Conservation (phyloP, 2,797 vertebrate genomes). For the Xiphophorus birchmanni region DNA sequence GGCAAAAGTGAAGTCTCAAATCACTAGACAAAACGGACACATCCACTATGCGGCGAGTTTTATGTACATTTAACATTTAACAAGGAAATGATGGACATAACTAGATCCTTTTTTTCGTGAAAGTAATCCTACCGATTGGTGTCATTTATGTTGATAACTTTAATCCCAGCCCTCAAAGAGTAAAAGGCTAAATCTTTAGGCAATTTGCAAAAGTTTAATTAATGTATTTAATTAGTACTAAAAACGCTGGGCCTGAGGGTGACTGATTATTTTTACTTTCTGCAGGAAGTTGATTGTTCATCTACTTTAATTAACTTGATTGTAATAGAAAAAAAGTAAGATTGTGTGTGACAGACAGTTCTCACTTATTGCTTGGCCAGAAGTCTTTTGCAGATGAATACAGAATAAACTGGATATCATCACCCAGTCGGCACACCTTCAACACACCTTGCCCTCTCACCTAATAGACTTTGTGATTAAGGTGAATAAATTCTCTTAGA, state of each 20-base stretch:
- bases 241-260: slow-evolving; percentile 59
- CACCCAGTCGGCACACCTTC: slow-evolving; percentile 36
- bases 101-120: neutral
- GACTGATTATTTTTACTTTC: slow-evolving; percentile 55
- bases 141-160: slow-evolving; percentile 14
- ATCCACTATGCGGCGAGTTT: no score
- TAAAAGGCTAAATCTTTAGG: slow-evolving; percentile 26
- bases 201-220: slow-evolving; percentile 68
- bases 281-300: slow-evolving; percentile 67
- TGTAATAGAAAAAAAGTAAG: slow-evolving; percentile 46
- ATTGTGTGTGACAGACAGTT: slow-evolving; percentile 23
- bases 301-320: slow-evolving; percentile 75
- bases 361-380: slow-evolving; percentile 52
- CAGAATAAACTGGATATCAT: slow-evolving; percentile 59
- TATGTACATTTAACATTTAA: neutral
- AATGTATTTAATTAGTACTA: slow-evolving; percentile 71
- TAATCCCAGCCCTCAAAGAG: slow-evolving; percentile 9
- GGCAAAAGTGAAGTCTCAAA: neutral
- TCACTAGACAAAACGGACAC: neutral
- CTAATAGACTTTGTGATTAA: slow-evolving; percentile 63
- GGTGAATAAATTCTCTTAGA: slow-evolving; percentile 59
- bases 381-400: slow-evolving; percentile 59
- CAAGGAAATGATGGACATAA: neutral
- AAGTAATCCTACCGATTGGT: neutral
- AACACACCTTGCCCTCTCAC: slow-evolving; percentile 44